Evolutionary conservation across 2,797 vertebrate species (phyloP), one percentile per base, ranked within the genome.

Genomic region (Allobates femoralis): DNA sequence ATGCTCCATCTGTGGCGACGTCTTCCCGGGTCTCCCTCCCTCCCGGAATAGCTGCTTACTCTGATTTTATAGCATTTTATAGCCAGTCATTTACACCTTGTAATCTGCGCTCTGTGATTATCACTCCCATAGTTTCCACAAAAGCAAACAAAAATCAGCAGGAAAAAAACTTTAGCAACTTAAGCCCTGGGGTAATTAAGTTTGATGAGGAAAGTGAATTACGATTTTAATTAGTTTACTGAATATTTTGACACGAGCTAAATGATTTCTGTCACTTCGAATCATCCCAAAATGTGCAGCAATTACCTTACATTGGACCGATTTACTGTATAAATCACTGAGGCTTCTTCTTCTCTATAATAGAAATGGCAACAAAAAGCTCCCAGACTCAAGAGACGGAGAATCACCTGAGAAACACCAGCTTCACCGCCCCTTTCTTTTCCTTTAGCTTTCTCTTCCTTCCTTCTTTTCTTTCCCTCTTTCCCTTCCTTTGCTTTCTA

Each of bases 171-270:
- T 53, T 34, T 51, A 71, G 21, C 46, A 32, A 71, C 50, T 69
- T 71, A 41, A 58, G 10, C 71, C 46, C n/a, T 12, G 12, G 16
- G 12, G 75, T 83, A 75, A 83, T 83, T 83, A 62, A 6, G 26
- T 75, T 62, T 83, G 34, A 74, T 60, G 53, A 71, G 53, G 50
- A 32, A 23, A 46, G 55, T 28, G 26, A 76, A 51, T 21, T 30
- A 62, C 3, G 5, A 5, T 32, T 30, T 77, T 62, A 84, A 84
- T 84, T 84, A 64, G 82, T 64, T 62, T 76, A 34, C 55, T 32
- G 82, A 75, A 74, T 83, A 73, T 83, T 83, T 41, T 73, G 67
- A 74, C 81, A 83, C 14, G n/a, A 58, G 12, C n/a, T 46, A 58
- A 75, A 74, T 41, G 67, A 58, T 60, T 41, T 62, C 26, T 50